Evolutionary conservation across 2,888 invertebrate genomes (phyloP).

Genomic region (Lasiommata megera): DNA sequence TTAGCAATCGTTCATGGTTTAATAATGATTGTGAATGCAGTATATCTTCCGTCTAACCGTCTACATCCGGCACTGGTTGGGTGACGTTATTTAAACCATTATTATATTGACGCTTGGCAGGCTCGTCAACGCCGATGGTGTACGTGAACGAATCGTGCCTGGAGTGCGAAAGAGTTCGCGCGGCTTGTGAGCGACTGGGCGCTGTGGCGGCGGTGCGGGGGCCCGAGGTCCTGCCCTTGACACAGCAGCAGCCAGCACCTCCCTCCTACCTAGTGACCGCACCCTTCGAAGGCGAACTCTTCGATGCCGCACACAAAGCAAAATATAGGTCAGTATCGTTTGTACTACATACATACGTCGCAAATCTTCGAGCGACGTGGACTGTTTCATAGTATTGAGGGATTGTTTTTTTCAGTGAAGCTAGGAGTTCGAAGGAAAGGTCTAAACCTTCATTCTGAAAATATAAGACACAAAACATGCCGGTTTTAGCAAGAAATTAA

Average conservation of each 20-base stretch:
- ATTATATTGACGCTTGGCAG: constrained; percentile 42
- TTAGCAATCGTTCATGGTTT: not conserved
- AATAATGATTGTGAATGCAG: constrained; percentile 11
- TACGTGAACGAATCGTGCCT: constrained; percentile 72
- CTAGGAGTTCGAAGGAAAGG: no score
- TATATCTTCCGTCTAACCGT: constrained; percentile 26
- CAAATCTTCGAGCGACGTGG: not conserved
- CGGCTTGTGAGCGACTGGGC: constrained; percentile 74
- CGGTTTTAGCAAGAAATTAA: no score
- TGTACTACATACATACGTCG: not conserved
- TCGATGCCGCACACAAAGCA: constrained; percentile 83
- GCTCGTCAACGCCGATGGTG: constrained; percentile 66
- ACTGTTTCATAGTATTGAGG: no score
- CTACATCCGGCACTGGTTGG: constrained; percentile 23
- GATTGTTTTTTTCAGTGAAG: no score
- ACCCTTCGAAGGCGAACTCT: constrained; percentile 87
- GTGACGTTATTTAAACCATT: constrained; percentile 9
- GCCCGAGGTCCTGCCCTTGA: constrained; percentile 61
- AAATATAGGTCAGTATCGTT: constrained; percentile 63
- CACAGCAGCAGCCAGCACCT: constrained; percentile 58
- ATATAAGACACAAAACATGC: no score
- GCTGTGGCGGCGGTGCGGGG: constrained; percentile 65
- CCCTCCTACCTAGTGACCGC: constrained; percentile 83
- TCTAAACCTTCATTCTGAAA: no score
- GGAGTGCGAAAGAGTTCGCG: constrained; percentile 75